A percentile compares a stretch with the other conserved stretches of the same genome.
Conservation (phyloP, 2,888 invertebrate species). For the Dinocampus coccinellae region DNA sequence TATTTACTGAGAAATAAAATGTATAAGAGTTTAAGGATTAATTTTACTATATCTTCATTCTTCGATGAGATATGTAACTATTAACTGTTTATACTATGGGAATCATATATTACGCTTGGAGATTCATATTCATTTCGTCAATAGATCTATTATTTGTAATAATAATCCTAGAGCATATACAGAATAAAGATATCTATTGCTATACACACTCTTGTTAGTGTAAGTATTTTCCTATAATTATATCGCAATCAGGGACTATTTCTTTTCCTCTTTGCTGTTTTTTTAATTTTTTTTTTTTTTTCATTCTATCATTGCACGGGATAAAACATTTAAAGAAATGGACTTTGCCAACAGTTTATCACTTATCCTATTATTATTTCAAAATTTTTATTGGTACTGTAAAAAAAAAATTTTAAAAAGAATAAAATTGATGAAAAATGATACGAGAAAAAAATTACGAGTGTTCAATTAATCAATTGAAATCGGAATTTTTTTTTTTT, state of each 20-base stretch:
- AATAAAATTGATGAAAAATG: too few relatives aligned
- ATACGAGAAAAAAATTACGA: too few relatives aligned
- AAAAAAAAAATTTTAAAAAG: neutral
- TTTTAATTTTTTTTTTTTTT: too few relatives aligned
- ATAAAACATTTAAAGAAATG: neutral
- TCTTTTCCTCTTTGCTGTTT: neutral
- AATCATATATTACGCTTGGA: neutral
- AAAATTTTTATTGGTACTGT: neutral
- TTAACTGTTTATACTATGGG: neutral
- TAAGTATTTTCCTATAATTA: constrained; percentile 34
- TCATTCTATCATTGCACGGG: neutral
- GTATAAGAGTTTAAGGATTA: neutral
- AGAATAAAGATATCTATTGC: neutral
- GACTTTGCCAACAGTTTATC: neutral
- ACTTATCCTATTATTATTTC: neutral
- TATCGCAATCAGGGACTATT: constrained; percentile 29
- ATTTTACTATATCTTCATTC: neutral
- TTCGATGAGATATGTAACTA: constrained; percentile 3
- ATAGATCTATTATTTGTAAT: neutral
- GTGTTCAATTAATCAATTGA: too few relatives aligned
- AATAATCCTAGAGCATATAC: neutral
- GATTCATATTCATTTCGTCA: constrained; percentile 28
- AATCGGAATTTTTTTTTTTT: too few relatives aligned
- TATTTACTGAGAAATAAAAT: neutral
- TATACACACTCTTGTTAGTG: neutral